Base-by-base conservation (phyloP, 1,140 invertebrate genomes). In the Neuroterus valhalla region DNA sequence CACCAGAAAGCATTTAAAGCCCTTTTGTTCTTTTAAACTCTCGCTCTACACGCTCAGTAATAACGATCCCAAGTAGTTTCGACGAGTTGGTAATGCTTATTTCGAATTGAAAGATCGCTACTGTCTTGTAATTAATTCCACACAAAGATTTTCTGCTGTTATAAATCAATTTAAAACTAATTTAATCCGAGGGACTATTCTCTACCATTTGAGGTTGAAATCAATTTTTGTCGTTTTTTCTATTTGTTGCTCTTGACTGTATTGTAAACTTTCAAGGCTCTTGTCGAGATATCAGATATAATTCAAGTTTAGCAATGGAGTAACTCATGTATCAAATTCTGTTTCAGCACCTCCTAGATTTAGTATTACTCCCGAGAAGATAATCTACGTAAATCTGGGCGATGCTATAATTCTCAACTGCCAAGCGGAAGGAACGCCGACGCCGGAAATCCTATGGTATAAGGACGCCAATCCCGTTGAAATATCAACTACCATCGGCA, bases 381-480 rank as follows among this genome's bases (percentile, higher is more conserved):
- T 98, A 87, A 97, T 97, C 86, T 98, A 98, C 92, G 97, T 98
- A 83, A 97, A 98, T 91, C 93, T 98, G 90, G 97, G 97, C 77
- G 97, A 98, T 91, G 96, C 95, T 75, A 96, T 98, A 86, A 96
- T 97, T 86, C 93, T 99, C 81, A 97, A 97, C 91, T 98, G 97
- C 91, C 95, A 98, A 90, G 97, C 97, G 17, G 96, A 96, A 89
- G 97, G 97, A 75, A 98, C 96, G 44, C 96, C 96, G 67, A 94
- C 94, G 69, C 96, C 96, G 31, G 96, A 97, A 91, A 97, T 97
- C 81, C 91, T 97, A 66, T 98, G 96, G 95, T 96, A 96, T 90
- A 96, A 97, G 91, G 96, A 97, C 90, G 95, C 94, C 74, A 96
- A 95, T 89, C 95, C 96, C 45, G 95, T 98, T 77, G 95, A 97